Base-by-base conservation (phyloP, 1,140 invertebrate species). In the Lanistes nyassanus region DNA sequence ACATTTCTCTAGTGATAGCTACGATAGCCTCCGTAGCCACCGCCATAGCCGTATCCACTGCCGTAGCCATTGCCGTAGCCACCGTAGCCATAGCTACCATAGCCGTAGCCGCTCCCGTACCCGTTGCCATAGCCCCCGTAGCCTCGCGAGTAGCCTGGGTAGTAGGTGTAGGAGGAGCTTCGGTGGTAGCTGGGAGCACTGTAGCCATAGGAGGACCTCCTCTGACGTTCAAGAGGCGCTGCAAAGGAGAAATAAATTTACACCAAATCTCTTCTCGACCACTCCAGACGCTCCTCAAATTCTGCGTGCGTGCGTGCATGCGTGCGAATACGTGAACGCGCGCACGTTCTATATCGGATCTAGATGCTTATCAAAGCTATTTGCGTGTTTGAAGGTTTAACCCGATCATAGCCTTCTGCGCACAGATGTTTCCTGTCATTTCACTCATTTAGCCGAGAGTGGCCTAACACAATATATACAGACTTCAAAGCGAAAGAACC, bases 101-200 rank as follows among this genome's bases (percentile, higher is more conserved):
- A 42, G 65, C 65, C 21, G 6, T 36, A 29, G 34, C 39, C 34
- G 34, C 34, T 11, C 9, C 64, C 64, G 29, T 67, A 67, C 21
- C 65, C 29, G 36, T 39, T 16, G 5, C 65, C 37, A 39, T 67
- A 67, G 65, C 36, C 29, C 5, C 65, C 65, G 21, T 47, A 39
- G 65, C 39, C n/a, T 16, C 64, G 58, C 13, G 21, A 29, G 62
- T 65, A 2, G 6, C 29, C 36, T 23, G 62, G 62, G 62, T 65
- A 65, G 62, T 65, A 65, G 62, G 26, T 65, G 13, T 26, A 3
- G 62, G 29, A 65, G 34, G 62, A 65, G 62, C 34, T 26, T 26
- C 36, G 62, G 34, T 26, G 36, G 34, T 65, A 65, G 29, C 2
- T 34, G 62, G 62, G 62, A 65, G 6, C 29, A 31, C 31, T 11